phyloP scores from a whole-genome alignment of 2,113 vertebrate species.

The Zootoca vivipara region DNA sequence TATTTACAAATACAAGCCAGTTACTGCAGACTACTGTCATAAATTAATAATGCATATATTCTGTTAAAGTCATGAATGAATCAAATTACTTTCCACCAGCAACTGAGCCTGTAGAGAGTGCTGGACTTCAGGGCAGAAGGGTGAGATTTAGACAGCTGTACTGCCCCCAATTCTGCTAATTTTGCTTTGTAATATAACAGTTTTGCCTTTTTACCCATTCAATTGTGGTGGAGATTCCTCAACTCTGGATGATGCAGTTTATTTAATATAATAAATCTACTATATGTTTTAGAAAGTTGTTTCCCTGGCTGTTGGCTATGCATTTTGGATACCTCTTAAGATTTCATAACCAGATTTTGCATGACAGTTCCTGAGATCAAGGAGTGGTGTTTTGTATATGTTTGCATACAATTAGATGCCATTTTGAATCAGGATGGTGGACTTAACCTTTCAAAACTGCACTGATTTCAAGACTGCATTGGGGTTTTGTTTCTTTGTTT shows the following conservation, averaged over 20 bases:
- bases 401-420: too few species aligned
- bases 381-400: too few species aligned
- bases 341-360: too few species aligned
- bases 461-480: too few species aligned
- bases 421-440: too few species aligned
- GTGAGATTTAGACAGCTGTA: not conserved
- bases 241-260: not conserved
- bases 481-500: too few species aligned
- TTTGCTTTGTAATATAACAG: not conserved
- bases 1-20: not conserved
- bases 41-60: not conserved
- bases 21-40: not conserved
- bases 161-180: not conserved
- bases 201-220: not conserved
- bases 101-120: not conserved
- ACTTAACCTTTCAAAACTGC: too few species aligned
- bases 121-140: not conserved
- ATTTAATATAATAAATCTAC: not conserved
- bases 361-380: too few species aligned
- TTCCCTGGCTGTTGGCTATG: too few species aligned
- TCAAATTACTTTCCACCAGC: not conserved
- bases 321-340: too few species aligned
- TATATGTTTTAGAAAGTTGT: too few species aligned
- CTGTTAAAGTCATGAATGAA: not conserved
- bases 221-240: not conserved